phyloP scores from a whole-genome alignment of 2,113 vertebrate species.

The Apeltes quadracus region DNA sequence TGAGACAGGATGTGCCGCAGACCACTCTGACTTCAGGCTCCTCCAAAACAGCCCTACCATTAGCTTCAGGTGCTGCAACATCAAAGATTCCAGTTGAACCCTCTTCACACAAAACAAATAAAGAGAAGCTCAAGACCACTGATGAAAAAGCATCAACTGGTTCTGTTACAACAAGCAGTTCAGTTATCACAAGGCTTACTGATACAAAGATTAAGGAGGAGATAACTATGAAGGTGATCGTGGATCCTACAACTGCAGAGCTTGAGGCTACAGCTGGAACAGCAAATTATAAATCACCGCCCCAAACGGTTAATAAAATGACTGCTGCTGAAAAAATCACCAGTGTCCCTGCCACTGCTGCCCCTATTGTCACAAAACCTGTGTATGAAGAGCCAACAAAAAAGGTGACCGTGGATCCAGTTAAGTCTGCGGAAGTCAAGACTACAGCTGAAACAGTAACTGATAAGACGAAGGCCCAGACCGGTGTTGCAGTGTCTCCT shows the following conservation, averaged over 20 bases:
- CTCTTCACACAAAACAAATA: slow-evolving; percentile 40
- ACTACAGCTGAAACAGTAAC: not conserved
- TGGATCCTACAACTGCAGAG: slow-evolving; percentile 15
- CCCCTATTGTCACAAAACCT: not conserved
- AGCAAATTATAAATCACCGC: not conserved
- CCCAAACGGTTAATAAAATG: not conserved
- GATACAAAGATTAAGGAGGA: slow-evolving; percentile 29
- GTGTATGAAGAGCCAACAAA: slow-evolving; percentile 1
- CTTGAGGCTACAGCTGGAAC: not conserved
- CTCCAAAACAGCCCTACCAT: slow-evolving; percentile 43
- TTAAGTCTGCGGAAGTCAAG: slow-evolving; percentile 5
- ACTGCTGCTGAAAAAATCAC: slow-evolving; percentile 22
- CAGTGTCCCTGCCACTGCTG: not conserved
- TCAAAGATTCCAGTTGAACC: slow-evolving; percentile 43
- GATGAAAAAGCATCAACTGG: slow-evolving; percentile 31
- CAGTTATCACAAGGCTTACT: not conserved
- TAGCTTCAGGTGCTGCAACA: slow-evolving; percentile 50
- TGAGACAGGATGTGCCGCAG: slow-evolving; percentile 50
- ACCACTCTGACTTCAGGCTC: slow-evolving; percentile 31
- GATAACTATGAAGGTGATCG: slow-evolving; percentile 20
- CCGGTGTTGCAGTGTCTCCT: not conserved
- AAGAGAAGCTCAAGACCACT: slow-evolving; percentile 42
- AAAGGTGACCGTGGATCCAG: slow-evolving; percentile 2
- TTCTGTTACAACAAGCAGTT: slow-evolving; percentile 21
- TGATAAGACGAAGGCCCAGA: not conserved